Conservation (phyloP, 2,797 vertebrate species). For the Tapera naevia region DNA sequence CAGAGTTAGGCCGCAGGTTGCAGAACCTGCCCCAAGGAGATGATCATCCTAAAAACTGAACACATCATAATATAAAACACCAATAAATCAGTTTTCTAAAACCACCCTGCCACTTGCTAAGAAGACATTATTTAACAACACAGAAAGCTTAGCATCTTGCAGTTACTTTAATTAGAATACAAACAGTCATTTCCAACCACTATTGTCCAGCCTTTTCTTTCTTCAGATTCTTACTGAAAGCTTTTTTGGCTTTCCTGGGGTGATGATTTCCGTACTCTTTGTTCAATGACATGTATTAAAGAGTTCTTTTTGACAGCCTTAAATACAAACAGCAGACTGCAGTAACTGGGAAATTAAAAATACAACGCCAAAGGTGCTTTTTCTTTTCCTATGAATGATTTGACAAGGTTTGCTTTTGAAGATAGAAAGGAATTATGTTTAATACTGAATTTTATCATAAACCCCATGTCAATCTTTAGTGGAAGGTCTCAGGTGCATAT, state of each 20-base stretch:
- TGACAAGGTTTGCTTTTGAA: constrained; percentile 23
- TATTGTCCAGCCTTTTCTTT: background rate
- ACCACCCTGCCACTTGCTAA: background rate
- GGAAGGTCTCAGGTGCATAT: constrained; percentile 2
- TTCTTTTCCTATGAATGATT: background rate
- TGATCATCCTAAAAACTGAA: background rate
- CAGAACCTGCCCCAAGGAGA: background rate
- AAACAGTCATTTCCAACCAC: background rate
- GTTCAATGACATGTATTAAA: constrained; percentile 34
- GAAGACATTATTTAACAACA: background rate
- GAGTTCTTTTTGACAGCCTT: constrained; percentile 49
- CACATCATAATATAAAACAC: background rate
- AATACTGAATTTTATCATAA: constrained; percentile 17
- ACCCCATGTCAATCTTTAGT: background rate
- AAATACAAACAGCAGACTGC: constrained; percentile 47
- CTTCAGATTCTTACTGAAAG: constrained; percentile 18
- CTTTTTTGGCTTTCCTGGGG: constrained; percentile 10
- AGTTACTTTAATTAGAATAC: constrained; percentile 12
- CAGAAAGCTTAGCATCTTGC: background rate
- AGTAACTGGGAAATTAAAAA: constrained; percentile 48
- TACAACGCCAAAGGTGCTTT: constrained; percentile 14
- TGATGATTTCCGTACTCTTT: constrained; percentile 51
- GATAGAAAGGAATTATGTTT: constrained; percentile 24
- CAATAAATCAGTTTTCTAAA: background rate
- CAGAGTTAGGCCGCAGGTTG: background rate